A percentile compares a stretch with the other conserved stretches of the same genome.
phyloP scores from a whole-genome alignment of 2,797 vertebrate species.

The Limnodromus scolopaceus region DNA sequence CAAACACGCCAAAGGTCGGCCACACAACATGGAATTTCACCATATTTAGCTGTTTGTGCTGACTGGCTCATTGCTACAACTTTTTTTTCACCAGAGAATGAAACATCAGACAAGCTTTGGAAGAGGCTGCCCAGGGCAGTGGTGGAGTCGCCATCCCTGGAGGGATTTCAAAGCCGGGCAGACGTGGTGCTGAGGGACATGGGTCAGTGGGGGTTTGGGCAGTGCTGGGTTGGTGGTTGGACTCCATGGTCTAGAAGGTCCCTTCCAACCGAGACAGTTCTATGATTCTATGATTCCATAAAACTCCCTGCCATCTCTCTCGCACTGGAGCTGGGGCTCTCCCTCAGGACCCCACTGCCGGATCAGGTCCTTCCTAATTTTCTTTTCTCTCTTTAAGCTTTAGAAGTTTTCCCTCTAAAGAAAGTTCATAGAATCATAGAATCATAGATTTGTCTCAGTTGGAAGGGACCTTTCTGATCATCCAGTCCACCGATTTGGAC shows the following conservation, averaged over 20 bases:
- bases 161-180: background rate
- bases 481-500: too few species aligned
- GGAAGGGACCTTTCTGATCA: too few species aligned
- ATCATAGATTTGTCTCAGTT: too few species aligned
- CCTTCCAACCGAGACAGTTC: background rate
- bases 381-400: background rate
- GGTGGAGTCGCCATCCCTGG: background rate
- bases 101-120: background rate
- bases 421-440: background rate
- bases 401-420: background rate
- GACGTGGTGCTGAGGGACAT: background rate
- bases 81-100: background rate
- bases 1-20: rapidly evolving
- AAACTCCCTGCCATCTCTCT: background rate
- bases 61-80: background rate
- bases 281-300: background rate
- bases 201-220: background rate
- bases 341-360: rapidly evolving
- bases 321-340: background rate
- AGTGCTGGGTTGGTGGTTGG: background rate
- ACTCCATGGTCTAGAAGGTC: background rate
- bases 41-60: background rate
- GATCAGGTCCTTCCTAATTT: background rate
- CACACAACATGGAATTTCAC: rapidly evolving
- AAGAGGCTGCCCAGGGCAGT: background rate